A percentile compares a stretch with the other conserved stretches of the same genome.
Evolutionary conservation across 2,113 vertebrate genomes (phyloP).

Genomic region (Anseranas semipalmata): DNA sequence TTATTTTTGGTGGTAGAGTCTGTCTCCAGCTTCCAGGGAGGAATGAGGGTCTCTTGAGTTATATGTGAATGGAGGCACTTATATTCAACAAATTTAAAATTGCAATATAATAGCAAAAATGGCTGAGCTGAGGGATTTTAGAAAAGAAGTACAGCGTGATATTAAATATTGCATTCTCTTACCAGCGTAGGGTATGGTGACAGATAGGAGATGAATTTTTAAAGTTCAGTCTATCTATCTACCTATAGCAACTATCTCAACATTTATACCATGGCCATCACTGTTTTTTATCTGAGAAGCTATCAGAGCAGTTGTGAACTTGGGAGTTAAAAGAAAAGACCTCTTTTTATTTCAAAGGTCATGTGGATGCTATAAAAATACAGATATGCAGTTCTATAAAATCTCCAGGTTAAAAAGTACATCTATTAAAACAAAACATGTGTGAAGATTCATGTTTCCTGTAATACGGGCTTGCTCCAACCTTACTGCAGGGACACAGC

Average conservation of each 20-base stretch:
- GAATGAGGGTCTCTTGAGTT: not conserved
- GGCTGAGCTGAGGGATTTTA: not conserved
- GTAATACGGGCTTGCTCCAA: not conserved
- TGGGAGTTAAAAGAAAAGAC: slow-evolving; percentile 52
- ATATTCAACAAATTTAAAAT: not conserved
- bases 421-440: slow-evolving; percentile 30
- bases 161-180: slow-evolving; percentile 10
- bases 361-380: slow-evolving; percentile 20
- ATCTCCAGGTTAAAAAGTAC: slow-evolving; percentile 21
- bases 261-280: slow-evolving; percentile 41
- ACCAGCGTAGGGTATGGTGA: not conserved
- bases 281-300: slow-evolving; percentile 25
- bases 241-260: not conserved
- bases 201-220: slow-evolving; percentile 36
- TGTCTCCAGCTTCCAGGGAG: not conserved
- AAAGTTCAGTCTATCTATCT: slow-evolving; percentile 50
- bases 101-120: not conserved
- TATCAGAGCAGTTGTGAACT: slow-evolving; percentile 61
- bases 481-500: not conserved
- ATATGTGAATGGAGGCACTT: not conserved
- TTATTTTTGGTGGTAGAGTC: not conserved
- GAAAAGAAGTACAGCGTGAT: not conserved
- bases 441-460: not conserved
- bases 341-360: slow-evolving; percentile 52
- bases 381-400: slow-evolving; percentile 19